Evolutionary conservation across 2,888 invertebrate species (phyloP).

Genomic region (Eristalinus aeneus): DNA sequence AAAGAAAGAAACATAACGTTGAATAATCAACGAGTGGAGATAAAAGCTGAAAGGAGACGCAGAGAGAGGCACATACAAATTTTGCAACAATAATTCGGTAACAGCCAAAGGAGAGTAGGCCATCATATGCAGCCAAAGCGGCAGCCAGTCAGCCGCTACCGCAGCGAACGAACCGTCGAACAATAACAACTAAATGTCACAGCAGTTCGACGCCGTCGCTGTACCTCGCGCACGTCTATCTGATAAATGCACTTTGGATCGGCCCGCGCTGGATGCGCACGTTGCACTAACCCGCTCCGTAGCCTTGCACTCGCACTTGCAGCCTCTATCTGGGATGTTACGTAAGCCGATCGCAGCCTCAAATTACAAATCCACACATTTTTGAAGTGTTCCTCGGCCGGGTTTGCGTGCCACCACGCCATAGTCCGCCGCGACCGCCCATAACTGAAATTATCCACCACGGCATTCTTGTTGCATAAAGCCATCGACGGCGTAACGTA

Average conservation of each 20-base stretch:
- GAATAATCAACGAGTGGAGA: background rate
- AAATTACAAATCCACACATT: slow-evolving; percentile 13
- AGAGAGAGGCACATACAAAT: slow-evolving; percentile 7
- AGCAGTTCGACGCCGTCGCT: background rate
- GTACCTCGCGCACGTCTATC: slow-evolving; percentile 44
- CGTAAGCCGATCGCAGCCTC: slow-evolving; percentile 16
- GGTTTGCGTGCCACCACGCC: slow-evolving; percentile 25
- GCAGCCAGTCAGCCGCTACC: background rate
- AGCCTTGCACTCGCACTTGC: background rate
- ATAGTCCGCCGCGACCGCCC: background rate
- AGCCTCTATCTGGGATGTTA: slow-evolving; percentile 11
- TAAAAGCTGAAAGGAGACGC: background rate
- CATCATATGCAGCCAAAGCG: slow-evolving; percentile 14
- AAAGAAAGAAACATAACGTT: background rate
- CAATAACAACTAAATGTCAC: background rate
- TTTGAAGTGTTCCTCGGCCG: background rate
- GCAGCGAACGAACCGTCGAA: background rate
- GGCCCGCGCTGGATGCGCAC: slow-evolving; percentile 42
- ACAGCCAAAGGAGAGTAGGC: slow-evolving; percentile 47
- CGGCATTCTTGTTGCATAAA: slow-evolving; percentile 45
- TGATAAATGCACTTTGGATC: slow-evolving; percentile 23
- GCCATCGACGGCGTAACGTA: slow-evolving; percentile 21
- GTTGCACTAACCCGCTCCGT: background rate
- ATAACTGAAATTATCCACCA: slow-evolving; percentile 15
- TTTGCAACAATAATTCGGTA: slow-evolving; percentile 60